These are phyloP conservation scores for Drosophila antonietae DNA, from an alignment of 2,888 invertebrate genomes.

Conservation along the genomic window DNA sequence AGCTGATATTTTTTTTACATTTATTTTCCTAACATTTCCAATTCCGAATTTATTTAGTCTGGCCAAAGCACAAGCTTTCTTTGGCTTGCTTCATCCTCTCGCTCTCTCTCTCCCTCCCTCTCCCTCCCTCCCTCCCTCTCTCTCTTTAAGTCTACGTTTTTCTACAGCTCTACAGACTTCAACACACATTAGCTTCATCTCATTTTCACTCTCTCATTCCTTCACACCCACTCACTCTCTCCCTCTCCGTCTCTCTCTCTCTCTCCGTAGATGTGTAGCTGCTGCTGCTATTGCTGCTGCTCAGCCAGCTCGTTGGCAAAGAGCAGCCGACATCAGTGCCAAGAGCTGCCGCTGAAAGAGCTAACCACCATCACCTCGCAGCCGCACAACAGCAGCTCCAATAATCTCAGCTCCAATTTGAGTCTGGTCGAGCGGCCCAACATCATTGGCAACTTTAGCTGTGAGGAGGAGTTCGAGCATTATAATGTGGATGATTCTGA, in stretches of 20 bases:
- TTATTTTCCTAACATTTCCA: too few species aligned
- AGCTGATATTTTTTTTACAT: too few species aligned
- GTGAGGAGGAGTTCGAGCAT: slow-evolving; percentile 37
- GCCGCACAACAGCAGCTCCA: slow-evolving; percentile 7
- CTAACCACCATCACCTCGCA: slow-evolving; percentile 31
- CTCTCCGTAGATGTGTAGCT: slow-evolving; percentile 11
- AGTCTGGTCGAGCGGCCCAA: slow-evolving; percentile 14
- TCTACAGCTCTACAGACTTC: too few species aligned
- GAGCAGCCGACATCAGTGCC: slow-evolving; percentile 3
- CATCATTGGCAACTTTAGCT: slow-evolving; percentile 29
- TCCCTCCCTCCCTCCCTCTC: not conserved
- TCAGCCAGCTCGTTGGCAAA: not conserved
- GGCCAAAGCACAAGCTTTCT: too few species aligned
- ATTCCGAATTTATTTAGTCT: too few species aligned
- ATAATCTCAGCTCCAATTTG: slow-evolving; percentile 28
- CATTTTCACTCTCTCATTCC: too few species aligned
- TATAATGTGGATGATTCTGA: slow-evolving; percentile 51
- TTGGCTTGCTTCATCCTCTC: not conserved
- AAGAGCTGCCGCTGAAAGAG: slow-evolving; percentile 35
- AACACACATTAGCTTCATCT: too few species aligned
- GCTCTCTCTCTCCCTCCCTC: too few species aligned
- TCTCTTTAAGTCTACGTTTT: not conserved
- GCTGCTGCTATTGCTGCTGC: slow-evolving; percentile 22
- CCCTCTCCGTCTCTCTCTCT: too few species aligned
- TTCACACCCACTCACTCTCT: not conserved